Conservation (phyloP, 2,797 vertebrate species). For the Scyliorhinus canicula region DNA sequence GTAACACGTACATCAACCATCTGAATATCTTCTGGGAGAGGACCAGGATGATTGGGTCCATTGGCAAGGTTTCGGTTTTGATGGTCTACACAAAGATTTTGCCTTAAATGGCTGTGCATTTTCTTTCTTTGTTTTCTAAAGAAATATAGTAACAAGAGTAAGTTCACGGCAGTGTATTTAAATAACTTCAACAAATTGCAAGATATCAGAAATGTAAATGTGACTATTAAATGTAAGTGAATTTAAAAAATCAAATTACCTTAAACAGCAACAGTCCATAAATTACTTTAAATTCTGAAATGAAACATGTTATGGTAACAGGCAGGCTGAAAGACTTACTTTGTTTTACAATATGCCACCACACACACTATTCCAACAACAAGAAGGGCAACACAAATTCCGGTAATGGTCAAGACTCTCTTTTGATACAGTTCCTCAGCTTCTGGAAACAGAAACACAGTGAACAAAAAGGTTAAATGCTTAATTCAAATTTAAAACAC, state of each 20-base stretch:
- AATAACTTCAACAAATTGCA: neutral
- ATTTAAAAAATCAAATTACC: neutral
- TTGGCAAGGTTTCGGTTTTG: slow-evolving; percentile 87
- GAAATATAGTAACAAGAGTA: slow-evolving; percentile 30
- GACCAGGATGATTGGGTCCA: slow-evolving; percentile 88
- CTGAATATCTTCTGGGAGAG: slow-evolving; percentile 90
- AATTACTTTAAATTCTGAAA: neutral
- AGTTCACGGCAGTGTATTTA: neutral
- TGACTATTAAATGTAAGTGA: neutral
- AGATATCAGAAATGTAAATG: neutral
- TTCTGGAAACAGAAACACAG: slow-evolving; percentile 62
- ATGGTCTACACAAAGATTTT: slow-evolving; percentile 93
- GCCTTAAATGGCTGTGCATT: slow-evolving; percentile 91
- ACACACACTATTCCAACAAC: slow-evolving; percentile 97
- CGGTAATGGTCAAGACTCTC: slow-evolving; percentile 95
- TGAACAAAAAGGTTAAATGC: neutral
- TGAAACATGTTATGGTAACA: neutral
- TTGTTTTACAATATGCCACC: slow-evolving; percentile 98
- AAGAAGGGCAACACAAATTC: slow-evolving; percentile 93
- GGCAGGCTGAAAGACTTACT: slow-evolving; percentile 68
- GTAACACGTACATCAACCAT: slow-evolving; percentile 81
- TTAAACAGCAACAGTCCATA: neutral
- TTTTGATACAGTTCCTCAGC: slow-evolving; percentile 98
- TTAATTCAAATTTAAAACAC: neutral
- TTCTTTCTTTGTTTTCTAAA: slow-evolving; percentile 90